These are phyloP conservation scores for Drosophila stalkeri DNA, from an alignment of 2,888 invertebrate species.

Conservation along the genomic window DNA sequence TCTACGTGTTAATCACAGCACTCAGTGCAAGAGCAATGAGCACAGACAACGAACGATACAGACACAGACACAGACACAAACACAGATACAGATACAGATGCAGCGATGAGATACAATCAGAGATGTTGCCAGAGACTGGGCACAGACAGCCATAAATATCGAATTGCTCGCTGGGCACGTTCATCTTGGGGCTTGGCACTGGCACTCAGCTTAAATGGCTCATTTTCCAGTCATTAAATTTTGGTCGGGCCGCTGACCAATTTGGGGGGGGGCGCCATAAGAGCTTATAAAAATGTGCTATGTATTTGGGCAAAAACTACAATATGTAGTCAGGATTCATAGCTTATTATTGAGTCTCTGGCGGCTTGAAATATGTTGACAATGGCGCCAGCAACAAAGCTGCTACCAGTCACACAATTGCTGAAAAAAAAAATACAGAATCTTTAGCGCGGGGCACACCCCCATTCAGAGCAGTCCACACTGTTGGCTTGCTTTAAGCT, in stretches of 20 bases:
- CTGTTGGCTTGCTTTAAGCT: conserved; percentile 26
- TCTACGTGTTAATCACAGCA: conserved; percentile 80
- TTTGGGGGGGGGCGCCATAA: conserved; percentile 63
- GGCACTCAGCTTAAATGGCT: conserved; percentile 78
- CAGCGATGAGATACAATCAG: conserved; percentile 31
- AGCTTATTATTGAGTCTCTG: conserved; percentile 75
- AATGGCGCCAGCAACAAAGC: conserved; percentile 76
- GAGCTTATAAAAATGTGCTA: conserved; percentile 53
- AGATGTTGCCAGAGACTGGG: conserved; percentile 27
- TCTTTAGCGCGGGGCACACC: conserved; percentile 11
- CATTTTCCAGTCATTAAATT: conserved; percentile 82
- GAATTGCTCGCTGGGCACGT: conserved; percentile 64
- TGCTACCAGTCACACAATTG: conserved; percentile 25
- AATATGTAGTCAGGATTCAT: conserved; percentile 53
- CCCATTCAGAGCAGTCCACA: neutral
- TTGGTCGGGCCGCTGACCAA: conserved; percentile 69
- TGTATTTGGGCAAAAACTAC: conserved; percentile 41
- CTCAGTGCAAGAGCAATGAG: conserved; percentile 64
- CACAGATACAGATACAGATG: conserved; percentile 13
- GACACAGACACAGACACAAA: conserved; percentile 21
- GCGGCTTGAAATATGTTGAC: conserved; percentile 77
- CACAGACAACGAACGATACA: conserved; percentile 47
- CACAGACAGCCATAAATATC: conserved; percentile 71
- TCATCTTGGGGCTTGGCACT: conserved; percentile 46
- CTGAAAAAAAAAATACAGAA: neutral